Conservation (phyloP, 2,888 invertebrate species). For the Spisula subtruncata region DNA sequence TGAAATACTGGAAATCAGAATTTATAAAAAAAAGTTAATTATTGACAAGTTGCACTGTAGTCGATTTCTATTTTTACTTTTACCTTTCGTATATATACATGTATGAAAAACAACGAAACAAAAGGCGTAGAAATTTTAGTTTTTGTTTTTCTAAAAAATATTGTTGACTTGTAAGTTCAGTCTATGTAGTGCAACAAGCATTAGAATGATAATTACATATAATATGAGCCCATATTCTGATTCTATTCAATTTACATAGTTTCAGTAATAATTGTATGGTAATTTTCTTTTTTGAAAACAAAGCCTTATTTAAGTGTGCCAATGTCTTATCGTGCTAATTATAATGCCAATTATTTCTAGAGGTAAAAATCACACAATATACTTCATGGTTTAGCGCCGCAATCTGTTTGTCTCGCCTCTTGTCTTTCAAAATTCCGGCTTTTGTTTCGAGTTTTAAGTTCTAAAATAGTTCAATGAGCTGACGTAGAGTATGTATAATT, state of each 20-base stretch:
- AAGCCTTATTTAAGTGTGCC: constrained; percentile 2
- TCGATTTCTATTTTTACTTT: too few relatives aligned
- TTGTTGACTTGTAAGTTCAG: too few relatives aligned
- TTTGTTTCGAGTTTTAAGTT: neutral
- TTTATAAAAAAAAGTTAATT: too few relatives aligned
- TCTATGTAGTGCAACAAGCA: too few relatives aligned
- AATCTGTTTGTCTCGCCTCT: neutral
- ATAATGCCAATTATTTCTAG: constrained; percentile 1
- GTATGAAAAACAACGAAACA: too few relatives aligned
- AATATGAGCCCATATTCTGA: too few relatives aligned
- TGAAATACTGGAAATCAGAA: too few relatives aligned
- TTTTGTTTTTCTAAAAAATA: too few relatives aligned
- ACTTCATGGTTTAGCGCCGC: neutral
- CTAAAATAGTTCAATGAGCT: neutral
- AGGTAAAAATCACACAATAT: neutral
- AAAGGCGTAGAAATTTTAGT: too few relatives aligned
- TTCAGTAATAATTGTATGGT: neutral
- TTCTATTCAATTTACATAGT: neutral
- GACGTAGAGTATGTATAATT: neutral
- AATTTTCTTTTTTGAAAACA: constrained; percentile 15
- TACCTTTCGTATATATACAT: too few relatives aligned
- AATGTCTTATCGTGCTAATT: constrained; percentile 9
- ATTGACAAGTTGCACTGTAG: too few relatives aligned
- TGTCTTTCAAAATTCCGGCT: neutral
- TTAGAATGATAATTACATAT: too few relatives aligned